Base-by-base conservation (phyloP, 2,888 invertebrate genomes). In the Macrophya annulata region DNA sequence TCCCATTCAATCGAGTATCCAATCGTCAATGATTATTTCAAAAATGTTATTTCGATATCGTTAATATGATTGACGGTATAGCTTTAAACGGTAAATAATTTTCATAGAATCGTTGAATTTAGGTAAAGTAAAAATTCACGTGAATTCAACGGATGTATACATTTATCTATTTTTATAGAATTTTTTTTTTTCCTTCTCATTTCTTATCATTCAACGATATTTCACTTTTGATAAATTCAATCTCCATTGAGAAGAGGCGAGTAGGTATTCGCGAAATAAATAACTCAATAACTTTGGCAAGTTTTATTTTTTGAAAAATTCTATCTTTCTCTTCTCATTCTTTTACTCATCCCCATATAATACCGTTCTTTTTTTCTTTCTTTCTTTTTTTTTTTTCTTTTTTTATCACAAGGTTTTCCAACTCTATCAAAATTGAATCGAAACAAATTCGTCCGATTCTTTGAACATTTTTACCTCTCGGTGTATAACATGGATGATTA, bases 281-380 rank as follows among this genome's bases (percentile, higher is more conserved):
- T 68, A 37, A 37, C 12, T 68, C 25, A 37, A 68, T 68, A 15
- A 17, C 31, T 15, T 37, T 68, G 37, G 68, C 15, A 37, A 37
- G 15, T 37, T 68, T 68, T 17, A 68, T 74, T 74, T 74, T 74
- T 43, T 45, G 21, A 8, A 74, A n/a, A 74, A 43, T n/a, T 43
- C 21, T 43, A 10, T 68, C 25, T 37, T 8, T 68, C 31, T 15
- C 37, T 1, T 4, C 15, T 37, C 17, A 31, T 17, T 17, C 0
- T 17, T 5, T 9, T 8, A 8, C 4, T n/a, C 8, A 4, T 5
- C 21, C 12, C 51, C 51, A 0, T 51, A 15, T 17, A 55, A 10
- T 4, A 31, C 31, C 31, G 31, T n/a, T n/a, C n/a, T n/a, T n/a
- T n/a, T n/a, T n/a, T n/a, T n/a, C n/a, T n/a, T n/a, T n/a, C n/a